These are phyloP conservation scores for Eubasilissa regina DNA, from an alignment of 1,140 invertebrate genomes.

Conservation along the genomic window DNA sequence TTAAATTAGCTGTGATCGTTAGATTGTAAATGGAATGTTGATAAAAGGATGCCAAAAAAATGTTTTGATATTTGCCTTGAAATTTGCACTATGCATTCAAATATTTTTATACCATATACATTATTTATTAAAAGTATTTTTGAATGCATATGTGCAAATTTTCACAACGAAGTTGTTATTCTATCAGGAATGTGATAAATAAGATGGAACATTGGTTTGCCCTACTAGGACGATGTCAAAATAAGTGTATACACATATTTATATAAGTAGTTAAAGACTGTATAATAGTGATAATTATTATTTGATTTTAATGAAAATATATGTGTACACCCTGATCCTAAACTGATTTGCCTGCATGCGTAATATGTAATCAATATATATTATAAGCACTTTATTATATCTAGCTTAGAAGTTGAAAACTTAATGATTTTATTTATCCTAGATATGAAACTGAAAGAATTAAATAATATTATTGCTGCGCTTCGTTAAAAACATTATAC, in stretches of 20 bases:
- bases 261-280: slow-evolving; percentile 58
- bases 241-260: slow-evolving; percentile 47
- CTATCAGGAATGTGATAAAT: slow-evolving; percentile 46
- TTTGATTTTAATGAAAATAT: slow-evolving; percentile 38
- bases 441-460: background rate
- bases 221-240: slow-evolving; percentile 58
- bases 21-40: slow-evolving; percentile 47
- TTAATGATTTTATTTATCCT: no score
- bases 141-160: slow-evolving; percentile 47
- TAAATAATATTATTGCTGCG: background rate
- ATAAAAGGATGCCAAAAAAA: slow-evolving; percentile 26
- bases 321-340: slow-evolving; percentile 26
- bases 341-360: slow-evolving; percentile 25
- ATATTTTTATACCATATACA: slow-evolving; percentile 42
- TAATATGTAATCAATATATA: slow-evolving; percentile 6
- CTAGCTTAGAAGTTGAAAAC: background rate
- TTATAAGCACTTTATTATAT: slow-evolving; percentile 6
- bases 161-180: slow-evolving; percentile 47
- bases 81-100: slow-evolving; percentile 48
- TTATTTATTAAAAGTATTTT: slow-evolving; percentile 37
- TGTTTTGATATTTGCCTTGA: slow-evolving; percentile 46
- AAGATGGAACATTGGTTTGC: slow-evolving; percentile 51
- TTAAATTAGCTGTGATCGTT: slow-evolving; percentile 61
- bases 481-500: no score
- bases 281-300: slow-evolving; percentile 44